Percentiles rank a stretch among this genome's conserved stretches.
These are phyloP conservation scores for Carettochelys insculpta DNA, from an alignment of 2,113 vertebrate species.

Conservation along the genomic window DNA sequence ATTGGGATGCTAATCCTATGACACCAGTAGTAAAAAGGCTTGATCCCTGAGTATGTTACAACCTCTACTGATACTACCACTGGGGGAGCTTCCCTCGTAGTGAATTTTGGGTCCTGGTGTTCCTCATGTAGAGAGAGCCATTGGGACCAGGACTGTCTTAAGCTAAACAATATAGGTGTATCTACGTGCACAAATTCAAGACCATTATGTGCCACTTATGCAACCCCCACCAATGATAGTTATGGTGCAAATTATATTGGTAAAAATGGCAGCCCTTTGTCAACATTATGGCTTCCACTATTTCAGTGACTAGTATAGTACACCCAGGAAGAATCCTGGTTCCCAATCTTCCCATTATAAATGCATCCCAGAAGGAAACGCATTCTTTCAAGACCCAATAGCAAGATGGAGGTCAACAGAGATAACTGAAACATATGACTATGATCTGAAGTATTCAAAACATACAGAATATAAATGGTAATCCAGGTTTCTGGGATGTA, in stretches of 20 bases:
- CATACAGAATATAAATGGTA: background rate
- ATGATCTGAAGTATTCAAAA: background rate
- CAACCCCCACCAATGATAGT: accelerated
- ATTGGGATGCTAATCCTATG: background rate
- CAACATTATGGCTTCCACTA: background rate
- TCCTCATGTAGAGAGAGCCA: background rate
- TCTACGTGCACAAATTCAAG: accelerated
- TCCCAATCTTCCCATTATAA: accelerated
- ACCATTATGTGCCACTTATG: no score
- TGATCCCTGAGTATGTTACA: background rate
- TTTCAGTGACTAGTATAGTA: background rate
- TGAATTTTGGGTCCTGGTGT: background rate
- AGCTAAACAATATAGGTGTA: background rate
- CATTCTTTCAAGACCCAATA: background rate
- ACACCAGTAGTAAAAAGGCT: background rate
- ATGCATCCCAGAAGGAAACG: background rate
- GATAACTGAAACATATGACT: background rate
- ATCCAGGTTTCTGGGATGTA: background rate
- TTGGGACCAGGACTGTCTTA: background rate
- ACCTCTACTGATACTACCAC: background rate
- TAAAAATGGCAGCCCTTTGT: background rate
- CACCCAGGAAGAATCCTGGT: background rate
- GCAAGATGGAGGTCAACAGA: background rate
- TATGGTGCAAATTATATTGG: accelerated
- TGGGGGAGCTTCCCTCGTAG: background rate